A percentile compares a stretch with the other conserved stretches of the same genome.
phyloP scores from a whole-genome alignment of 1,140 invertebrate genomes.

The Drosophila sproati region DNA sequence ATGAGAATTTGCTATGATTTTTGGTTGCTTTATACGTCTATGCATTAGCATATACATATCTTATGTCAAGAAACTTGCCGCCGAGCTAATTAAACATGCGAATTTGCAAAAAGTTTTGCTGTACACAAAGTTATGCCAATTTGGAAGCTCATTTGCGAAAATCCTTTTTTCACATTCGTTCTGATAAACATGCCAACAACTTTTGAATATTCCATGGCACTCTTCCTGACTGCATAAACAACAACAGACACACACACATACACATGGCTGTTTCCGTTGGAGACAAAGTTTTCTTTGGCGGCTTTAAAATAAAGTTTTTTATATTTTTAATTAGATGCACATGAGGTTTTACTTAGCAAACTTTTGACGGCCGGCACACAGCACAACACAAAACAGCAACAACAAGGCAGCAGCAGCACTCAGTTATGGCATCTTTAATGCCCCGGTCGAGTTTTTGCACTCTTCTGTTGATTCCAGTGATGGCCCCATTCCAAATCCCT shows the following conservation, averaged over 20 bases:
- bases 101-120: slow-evolving; percentile 35
- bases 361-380: slow-evolving; percentile 63
- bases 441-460: slow-evolving; percentile 61
- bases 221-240: slow-evolving; percentile 44
- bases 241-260: slow-evolving; percentile 17
- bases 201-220: slow-evolving; percentile 60
- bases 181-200: slow-evolving; percentile 77
- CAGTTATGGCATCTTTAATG: slow-evolving; percentile 77
- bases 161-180: slow-evolving; percentile 58
- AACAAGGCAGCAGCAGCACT: slow-evolving; percentile 21
- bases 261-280: slow-evolving; percentile 57
- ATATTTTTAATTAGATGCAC: slow-evolving; percentile 83
- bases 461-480: slow-evolving; percentile 32
- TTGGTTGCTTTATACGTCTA: not conserved
- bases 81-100: slow-evolving; percentile 66
- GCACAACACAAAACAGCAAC: not conserved
- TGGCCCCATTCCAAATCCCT: slow-evolving; percentile 22
- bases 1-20: not conserved
- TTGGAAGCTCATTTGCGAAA: slow-evolving; percentile 75
- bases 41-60: slow-evolving; percentile 34
- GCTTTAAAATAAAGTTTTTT: slow-evolving; percentile 82
- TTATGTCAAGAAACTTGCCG: slow-evolving; percentile 16
- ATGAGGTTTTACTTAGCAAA: slow-evolving; percentile 80
- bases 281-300: slow-evolving; percentile 80
- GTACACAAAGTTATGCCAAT: slow-evolving; percentile 70